phyloP scores from a whole-genome alignment of 2,888 invertebrate species.

The Diploptera punctata region DNA sequence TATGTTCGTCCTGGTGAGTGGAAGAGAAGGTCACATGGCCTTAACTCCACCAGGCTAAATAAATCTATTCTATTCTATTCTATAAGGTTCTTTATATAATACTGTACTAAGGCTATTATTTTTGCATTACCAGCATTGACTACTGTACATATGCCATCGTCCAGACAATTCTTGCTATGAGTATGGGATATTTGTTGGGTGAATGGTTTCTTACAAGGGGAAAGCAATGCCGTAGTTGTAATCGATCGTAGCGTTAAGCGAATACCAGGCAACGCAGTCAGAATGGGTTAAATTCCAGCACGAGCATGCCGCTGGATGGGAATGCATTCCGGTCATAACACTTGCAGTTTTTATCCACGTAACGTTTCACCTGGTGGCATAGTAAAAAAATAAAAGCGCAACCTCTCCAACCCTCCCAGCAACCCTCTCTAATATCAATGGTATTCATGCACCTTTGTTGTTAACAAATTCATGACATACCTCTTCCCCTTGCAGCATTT shows the following conservation, averaged over 20 bases:
- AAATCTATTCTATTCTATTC: too few relatives aligned
- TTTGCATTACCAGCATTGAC: too few relatives aligned
- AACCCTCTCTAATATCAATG: slow-evolving; percentile 30
- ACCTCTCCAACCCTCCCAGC: background rate
- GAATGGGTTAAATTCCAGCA: background rate
- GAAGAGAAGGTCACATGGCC: too few relatives aligned
- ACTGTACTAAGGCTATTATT: too few relatives aligned
- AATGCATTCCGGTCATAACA: slow-evolving; percentile 21
- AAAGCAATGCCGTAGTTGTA: background rate
- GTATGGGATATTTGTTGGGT: too few relatives aligned
- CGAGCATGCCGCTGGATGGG: background rate
- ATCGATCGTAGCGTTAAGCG: background rate
- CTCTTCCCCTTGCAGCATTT: background rate
- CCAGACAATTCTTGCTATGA: too few relatives aligned
- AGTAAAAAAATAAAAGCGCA: slow-evolving; percentile 11
- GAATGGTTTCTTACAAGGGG: too few relatives aligned
- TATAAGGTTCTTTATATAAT: too few relatives aligned
- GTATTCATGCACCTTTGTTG: slow-evolving; percentile 38
- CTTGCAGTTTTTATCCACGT: slow-evolving; percentile 18
- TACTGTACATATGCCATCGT: too few relatives aligned
- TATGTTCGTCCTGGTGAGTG: too few relatives aligned
- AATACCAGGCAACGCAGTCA: background rate
- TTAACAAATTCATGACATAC: slow-evolving; percentile 39
- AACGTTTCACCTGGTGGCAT: slow-evolving; percentile 4
- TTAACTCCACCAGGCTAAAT: too few relatives aligned